Evolutionary conservation across 2,888 invertebrate genomes (phyloP).

Genomic region (Seira musarum): DNA sequence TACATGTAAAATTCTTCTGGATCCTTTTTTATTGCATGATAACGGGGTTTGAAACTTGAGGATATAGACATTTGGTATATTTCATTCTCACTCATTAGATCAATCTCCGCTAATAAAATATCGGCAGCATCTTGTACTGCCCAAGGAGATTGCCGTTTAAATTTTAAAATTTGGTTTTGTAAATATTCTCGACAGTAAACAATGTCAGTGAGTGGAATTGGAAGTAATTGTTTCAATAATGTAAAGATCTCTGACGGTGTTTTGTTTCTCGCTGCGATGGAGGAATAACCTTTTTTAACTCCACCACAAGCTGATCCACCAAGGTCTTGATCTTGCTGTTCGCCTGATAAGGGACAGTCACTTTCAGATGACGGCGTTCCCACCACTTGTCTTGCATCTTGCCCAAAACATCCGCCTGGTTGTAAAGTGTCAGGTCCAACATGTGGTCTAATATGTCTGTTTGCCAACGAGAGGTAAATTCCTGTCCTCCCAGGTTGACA

Average conservation of each 20-base stretch:
- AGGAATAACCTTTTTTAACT: background rate
- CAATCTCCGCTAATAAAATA: background rate
- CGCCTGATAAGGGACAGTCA: background rate
- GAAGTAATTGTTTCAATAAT: background rate
- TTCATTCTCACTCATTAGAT: background rate
- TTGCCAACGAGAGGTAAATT: no score
- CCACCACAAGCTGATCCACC: background rate
- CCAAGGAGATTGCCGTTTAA: background rate
- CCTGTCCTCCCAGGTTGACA: no score
- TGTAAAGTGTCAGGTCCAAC: background rate
- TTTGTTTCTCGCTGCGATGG: background rate
- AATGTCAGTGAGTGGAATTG: background rate
- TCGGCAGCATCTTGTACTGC: background rate
- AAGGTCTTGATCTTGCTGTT: no score
- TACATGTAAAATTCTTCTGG: constrained; percentile 10
- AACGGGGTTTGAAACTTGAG: background rate
- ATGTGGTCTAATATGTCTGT: background rate
- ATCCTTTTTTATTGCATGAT: constrained; percentile 4
- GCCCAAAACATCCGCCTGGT: background rate
- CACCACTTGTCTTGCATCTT: background rate
- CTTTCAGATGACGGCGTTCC: background rate
- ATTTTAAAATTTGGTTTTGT: background rate
- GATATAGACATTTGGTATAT: background rate
- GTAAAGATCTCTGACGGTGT: background rate
- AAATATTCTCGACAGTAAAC: constrained; percentile 4